Conservation (phyloP, 2,113 vertebrate species). For the Australoheros scitulus region DNA sequence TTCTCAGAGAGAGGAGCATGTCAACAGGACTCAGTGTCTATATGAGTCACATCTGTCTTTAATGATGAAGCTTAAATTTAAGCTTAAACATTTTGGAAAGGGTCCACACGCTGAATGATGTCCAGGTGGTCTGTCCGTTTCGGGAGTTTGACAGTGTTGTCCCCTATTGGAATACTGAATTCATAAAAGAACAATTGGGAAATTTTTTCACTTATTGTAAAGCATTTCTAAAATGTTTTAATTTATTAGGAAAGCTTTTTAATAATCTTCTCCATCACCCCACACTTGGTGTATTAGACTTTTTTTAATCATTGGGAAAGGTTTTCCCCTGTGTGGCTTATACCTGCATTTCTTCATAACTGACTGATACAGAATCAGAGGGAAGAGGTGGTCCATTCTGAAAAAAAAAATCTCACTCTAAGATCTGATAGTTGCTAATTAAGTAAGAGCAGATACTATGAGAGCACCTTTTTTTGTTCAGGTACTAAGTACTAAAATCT, state of each 20-base stretch:
- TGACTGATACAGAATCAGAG: background rate
- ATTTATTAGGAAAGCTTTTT: constrained; percentile 7
- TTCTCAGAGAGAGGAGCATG: constrained; percentile 20
- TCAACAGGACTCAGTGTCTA: constrained; percentile 44
- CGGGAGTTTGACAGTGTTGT: constrained; percentile 22
- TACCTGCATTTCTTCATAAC: background rate
- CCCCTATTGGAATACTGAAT: background rate
- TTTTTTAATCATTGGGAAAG: background rate
- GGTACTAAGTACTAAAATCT: background rate
- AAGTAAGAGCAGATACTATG: background rate
- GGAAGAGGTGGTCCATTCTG: background rate
- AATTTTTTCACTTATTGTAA: background rate
- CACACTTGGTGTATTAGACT: background rate
- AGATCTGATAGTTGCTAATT: background rate
- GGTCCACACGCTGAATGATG: constrained; percentile 12
- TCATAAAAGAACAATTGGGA: constrained; percentile 5
- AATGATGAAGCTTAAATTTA: constrained; percentile 15
- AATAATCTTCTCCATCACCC: background rate
- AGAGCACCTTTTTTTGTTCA: background rate
- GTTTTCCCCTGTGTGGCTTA: background rate
- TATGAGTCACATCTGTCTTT: constrained; percentile 50
- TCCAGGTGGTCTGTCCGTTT: constrained; percentile 26
- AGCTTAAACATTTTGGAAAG: background rate
- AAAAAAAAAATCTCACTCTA: background rate
- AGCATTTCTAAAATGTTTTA: background rate